These are phyloP conservation scores for Melanocharis versteri DNA, from an alignment of 2,113 vertebrate genomes.

Conservation along the genomic window DNA sequence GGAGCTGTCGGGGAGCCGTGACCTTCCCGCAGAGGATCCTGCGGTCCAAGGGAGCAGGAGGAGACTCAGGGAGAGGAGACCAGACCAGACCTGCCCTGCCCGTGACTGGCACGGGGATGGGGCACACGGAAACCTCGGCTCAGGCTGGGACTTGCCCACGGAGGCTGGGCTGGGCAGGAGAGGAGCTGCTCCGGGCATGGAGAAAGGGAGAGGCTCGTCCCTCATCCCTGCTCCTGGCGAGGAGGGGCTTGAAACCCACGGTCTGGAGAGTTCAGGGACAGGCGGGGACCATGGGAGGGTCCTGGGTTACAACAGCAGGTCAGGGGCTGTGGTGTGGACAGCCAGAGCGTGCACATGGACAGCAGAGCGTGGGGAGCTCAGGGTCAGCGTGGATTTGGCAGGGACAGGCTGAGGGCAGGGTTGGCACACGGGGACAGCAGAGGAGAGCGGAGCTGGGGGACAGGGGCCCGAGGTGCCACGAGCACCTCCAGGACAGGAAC, in stretches of 20 bases:
- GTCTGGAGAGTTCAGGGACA: background rate
- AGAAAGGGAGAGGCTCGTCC: background rate
- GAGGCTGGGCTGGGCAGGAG: background rate
- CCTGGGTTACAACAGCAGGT: accelerated
- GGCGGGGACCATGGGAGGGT: background rate
- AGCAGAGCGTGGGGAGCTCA: background rate
- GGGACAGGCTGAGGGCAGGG: background rate
- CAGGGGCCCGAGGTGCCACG: background rate
- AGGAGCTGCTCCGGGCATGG: background rate
- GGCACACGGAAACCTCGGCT: background rate
- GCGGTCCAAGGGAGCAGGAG: background rate
- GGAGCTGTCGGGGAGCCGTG: accelerated
- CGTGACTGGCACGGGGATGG: background rate
- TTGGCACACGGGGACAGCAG: background rate
- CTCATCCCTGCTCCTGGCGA: accelerated
- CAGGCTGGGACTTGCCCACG: background rate
- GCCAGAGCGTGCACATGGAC: accelerated
- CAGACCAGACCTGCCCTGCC: constrained; percentile 6
- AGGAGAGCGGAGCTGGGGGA: background rate
- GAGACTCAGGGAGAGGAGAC: background rate
- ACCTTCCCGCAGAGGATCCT: background rate
- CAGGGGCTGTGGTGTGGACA: background rate
- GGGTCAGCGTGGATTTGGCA: background rate
- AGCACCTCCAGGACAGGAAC: background rate
- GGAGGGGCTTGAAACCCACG: background rate